Conservation (phyloP, 2,113 vertebrate genomes). For the Zosterops borbonicus region DNA sequence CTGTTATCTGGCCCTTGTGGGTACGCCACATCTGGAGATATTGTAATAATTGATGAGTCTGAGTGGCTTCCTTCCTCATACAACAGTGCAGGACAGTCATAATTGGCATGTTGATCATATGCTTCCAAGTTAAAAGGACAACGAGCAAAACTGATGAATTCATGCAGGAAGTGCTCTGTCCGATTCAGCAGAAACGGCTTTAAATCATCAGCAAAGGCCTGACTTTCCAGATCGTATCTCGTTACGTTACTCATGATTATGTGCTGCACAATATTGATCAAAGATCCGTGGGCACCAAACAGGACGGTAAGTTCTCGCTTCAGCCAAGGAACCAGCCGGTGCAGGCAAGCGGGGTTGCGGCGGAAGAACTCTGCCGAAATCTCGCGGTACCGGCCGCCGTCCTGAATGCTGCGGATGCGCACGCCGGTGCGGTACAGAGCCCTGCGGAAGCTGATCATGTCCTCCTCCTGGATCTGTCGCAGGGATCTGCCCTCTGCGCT, state of each 20-base stretch:
- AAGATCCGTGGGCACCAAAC: slow-evolving; percentile 85
- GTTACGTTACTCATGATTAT: slow-evolving; percentile 85
- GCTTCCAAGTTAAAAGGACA: slow-evolving; percentile 88
- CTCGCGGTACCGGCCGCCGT: slow-evolving; percentile 87
- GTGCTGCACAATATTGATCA: slow-evolving; percentile 86
- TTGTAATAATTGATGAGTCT: slow-evolving; percentile 88
- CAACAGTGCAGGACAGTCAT: slow-evolving; percentile 85
- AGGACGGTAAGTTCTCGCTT: slow-evolving; percentile 89
- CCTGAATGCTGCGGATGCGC: slow-evolving; percentile 82
- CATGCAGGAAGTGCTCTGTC: slow-evolving; percentile 90
- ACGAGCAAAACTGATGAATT: slow-evolving; percentile 87
- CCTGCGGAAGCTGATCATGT: slow-evolving; percentile 89
- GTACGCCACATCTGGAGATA: slow-evolving; percentile 83
- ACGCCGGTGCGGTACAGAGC: slow-evolving; percentile 85
- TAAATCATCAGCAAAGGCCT: slow-evolving; percentile 82
- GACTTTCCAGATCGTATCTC: slow-evolving; percentile 83
- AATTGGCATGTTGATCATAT: slow-evolving; percentile 90
- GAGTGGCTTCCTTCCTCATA: slow-evolving; percentile 87
- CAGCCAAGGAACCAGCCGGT: slow-evolving; percentile 90
- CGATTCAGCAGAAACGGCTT: slow-evolving; percentile 85
- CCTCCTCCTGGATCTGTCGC: slow-evolving; percentile 81
- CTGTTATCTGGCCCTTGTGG: slow-evolving; percentile 57
- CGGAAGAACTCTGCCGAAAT: slow-evolving; percentile 91
- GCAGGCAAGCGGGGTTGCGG: slow-evolving; percentile 91
- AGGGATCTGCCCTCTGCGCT: slow-evolving; percentile 75